These are phyloP conservation scores for Oscheius sp. DNA, from an alignment of 2,888 invertebrate genomes.

Conservation along the genomic window DNA sequence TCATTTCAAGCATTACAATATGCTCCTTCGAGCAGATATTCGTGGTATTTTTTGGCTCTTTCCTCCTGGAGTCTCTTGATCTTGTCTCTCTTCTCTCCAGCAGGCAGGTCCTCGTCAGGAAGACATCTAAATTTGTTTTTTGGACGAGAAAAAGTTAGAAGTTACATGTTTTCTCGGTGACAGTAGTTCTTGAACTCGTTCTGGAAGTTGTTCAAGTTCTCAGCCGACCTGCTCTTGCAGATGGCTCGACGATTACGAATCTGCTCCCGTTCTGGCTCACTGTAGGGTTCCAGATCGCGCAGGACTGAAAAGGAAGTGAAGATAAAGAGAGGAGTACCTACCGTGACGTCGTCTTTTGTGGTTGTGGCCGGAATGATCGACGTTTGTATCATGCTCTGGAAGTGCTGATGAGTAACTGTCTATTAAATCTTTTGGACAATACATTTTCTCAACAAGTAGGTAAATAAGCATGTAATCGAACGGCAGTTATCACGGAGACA, in stretches of 20 bases:
- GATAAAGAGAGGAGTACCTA: background rate
- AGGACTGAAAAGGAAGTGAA: background rate
- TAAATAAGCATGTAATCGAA: no score
- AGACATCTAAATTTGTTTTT: conserved; percentile 45
- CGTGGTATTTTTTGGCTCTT: conserved; percentile 52
- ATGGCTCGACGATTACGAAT: conserved; percentile 36
- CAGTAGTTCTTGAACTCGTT: conserved; percentile 50
- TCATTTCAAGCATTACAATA: conserved; percentile 42
- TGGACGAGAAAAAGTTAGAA: no score
- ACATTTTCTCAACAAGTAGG: no score
- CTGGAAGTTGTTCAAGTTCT: conserved; percentile 46
- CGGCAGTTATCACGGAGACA: no score
- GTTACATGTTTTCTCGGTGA: conserved; percentile 56
- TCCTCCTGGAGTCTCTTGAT: conserved; percentile 51
- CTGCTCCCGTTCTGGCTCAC: conserved; percentile 28
- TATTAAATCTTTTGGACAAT: no score
- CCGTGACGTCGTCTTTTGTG: conserved; percentile 33
- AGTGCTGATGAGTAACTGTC: background rate
- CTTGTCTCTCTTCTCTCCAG: conserved; percentile 48
- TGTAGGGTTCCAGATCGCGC: conserved; percentile 1
- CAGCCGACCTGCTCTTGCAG: conserved; percentile 43
- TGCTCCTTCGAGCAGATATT: conserved; percentile 41
- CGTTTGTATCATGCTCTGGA: conserved; percentile 42
- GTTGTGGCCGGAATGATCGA: conserved; percentile 51
- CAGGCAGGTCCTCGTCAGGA: conserved; percentile 59